These are phyloP conservation scores for Leguminivora glycinivorella DNA, from an alignment of 1,140 invertebrate genomes.

Conservation along the genomic window DNA sequence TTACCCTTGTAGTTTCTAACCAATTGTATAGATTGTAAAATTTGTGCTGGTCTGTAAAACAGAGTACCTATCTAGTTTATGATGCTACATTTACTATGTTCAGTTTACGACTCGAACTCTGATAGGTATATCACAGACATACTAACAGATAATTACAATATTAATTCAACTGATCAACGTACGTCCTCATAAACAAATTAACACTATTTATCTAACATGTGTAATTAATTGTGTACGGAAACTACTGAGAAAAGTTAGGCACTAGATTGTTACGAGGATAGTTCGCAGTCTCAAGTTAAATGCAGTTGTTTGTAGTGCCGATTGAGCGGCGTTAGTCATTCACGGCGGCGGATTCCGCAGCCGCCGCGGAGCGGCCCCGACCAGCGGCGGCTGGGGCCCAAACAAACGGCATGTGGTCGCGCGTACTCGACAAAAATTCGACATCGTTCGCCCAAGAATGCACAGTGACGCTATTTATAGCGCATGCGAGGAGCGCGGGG, in stretches of 20 bases:
- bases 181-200: background rate
- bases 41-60: background rate
- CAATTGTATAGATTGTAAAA: background rate
- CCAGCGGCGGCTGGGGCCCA: constrained; percentile 55
- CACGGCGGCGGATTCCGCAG: constrained; percentile 15
- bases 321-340: constrained; percentile 18
- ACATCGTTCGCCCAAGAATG: constrained; percentile 78
- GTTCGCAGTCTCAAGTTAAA: background rate
- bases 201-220: too few relatives aligned
- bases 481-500: constrained; percentile 68
- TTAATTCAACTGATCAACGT: background rate
- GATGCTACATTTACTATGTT: background rate
- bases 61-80: background rate
- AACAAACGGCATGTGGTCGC: constrained; percentile 75
- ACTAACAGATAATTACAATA: background rate
- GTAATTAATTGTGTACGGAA: too few relatives aligned
- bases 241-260: background rate
- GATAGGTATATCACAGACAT: background rate
- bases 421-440: constrained; percentile 78
- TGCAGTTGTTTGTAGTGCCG: constrained; percentile 11
- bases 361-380: constrained; percentile 54
- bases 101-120: background rate
- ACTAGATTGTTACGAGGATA: background rate
- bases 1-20: background rate
- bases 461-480: constrained; percentile 76